Conservation (phyloP, 2,797 vertebrate species). For the Chrysocyon brachyurus region DNA sequence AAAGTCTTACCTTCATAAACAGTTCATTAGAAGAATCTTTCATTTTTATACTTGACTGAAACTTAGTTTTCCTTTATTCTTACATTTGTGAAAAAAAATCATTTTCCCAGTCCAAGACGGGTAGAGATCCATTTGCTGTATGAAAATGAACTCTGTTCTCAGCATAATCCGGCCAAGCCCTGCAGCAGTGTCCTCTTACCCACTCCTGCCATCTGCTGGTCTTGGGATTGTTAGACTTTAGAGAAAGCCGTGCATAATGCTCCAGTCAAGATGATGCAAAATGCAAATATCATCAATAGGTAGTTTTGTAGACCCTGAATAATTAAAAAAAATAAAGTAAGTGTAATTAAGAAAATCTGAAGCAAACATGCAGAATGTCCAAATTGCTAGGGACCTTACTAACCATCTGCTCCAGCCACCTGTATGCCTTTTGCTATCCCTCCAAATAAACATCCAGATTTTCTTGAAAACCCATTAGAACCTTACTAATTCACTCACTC, state of each 20-base stretch:
- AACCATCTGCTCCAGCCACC: not conserved
- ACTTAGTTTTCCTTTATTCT: conserved; percentile 1
- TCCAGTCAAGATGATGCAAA: conserved; percentile 91
- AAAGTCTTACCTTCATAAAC: not conserved
- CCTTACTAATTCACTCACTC: not conserved
- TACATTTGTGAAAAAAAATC: not conserved
- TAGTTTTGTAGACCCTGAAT: conserved; percentile 91
- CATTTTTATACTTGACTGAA: not conserved
- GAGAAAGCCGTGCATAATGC: conserved; percentile 93
- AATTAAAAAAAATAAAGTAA: not conserved
- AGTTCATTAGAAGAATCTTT: conserved; percentile 11
- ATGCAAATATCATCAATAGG: conserved; percentile 89
- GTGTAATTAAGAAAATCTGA: not conserved
- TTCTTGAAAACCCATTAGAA: not conserved
- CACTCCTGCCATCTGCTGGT: conserved; percentile 87
- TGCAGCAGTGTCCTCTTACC: not conserved
- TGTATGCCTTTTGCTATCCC: not conserved
- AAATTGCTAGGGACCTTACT: not conserved
- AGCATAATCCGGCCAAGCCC: rapidly evolving
- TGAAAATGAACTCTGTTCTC: not conserved
- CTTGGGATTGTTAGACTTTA: conserved; percentile 86
- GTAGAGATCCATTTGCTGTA: not conserved
- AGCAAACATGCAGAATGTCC: not conserved
- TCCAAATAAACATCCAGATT: not conserved
- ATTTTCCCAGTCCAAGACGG: not conserved